Base-by-base conservation (phyloP, 2,113 vertebrate genomes). In the Proterorhinus semilunaris region DNA sequence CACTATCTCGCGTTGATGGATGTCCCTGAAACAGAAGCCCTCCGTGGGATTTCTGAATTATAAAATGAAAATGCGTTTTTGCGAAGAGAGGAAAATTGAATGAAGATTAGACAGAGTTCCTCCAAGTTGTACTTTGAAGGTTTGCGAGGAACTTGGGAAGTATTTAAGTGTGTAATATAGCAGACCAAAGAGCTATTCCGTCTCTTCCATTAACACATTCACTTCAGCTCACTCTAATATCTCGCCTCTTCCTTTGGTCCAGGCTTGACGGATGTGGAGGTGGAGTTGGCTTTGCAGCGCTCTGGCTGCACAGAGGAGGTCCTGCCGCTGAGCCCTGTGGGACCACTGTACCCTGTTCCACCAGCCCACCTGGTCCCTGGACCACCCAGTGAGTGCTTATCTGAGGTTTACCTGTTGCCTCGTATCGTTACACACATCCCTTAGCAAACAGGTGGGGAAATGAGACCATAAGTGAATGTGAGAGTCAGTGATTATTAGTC, bases 221-320 rank as follows among this genome's bases (percentile, higher is more conserved):
- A 49, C 64, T 69, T 7, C 27, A 55, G 10, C 12, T 13, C 21
- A 57, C 43, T 8, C 8, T 0, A 74, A 72, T 65, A 66, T 80
- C 74, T 54, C 65, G 62, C 72, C 62, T 85, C 68, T 80, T 48
- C 62, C 48, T 63, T 48, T 76, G 63, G 71, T 85, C 89, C 52
- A 88, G 98, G 97, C 72, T 91, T 99, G 91, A 98, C 94, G 0
- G 95, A 98, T 85, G 95, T 95, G 72, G 98, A 99, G 86, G 94
- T 99, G 10, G 95, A 98, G 62, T 75, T 97, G 90, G 97, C 97
- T 49, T 94, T 99, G 86, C 96, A 96, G 91, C 96, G 95, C 79
- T 96, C 96, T 0, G 96, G 95, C 81, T 88, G 91, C 77, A 79
- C 90, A 0, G 95, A 96, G 0, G 94, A 98, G 71, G 86, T 92